A percentile compares a stretch with the other conserved stretches of the same genome.
Conservation (phyloP, 1,140 invertebrate species). For the Piezodorus guildinii region DNA sequence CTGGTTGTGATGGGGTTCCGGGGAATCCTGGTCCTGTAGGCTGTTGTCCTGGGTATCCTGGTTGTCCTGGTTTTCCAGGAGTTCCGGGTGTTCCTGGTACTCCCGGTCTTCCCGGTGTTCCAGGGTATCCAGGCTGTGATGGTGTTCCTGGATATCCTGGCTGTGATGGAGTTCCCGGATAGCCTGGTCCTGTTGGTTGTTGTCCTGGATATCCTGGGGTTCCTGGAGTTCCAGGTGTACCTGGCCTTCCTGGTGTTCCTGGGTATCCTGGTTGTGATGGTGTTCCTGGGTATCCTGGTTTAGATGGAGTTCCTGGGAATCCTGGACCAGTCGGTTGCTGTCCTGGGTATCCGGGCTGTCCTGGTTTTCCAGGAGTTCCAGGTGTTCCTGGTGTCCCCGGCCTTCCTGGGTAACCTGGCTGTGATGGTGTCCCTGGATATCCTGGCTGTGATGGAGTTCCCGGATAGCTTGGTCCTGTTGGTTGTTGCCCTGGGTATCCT, state of each 20-base stretch:
- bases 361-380: conserved; percentile 28
- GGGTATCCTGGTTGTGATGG: conserved; percentile 27
- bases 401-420: conserved; percentile 25
- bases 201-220: conserved; percentile 22
- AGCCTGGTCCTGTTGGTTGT: conserved; percentile 27
- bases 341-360: conserved; percentile 27
- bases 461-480: conserved; percentile 26
- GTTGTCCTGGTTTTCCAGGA: conserved; percentile 28
- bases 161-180: conserved; percentile 23
- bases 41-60: conserved; percentile 26
- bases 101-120: conserved; percentile 27
- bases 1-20: conserved; percentile 26
- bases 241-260: conserved; percentile 28
- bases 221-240: conserved; percentile 23
- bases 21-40: conserved; percentile 27
- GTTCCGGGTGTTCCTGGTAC: conserved; percentile 27
- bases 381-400: conserved; percentile 25
- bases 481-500: conserved; percentile 25
- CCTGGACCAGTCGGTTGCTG: conserved; percentile 22
- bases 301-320: conserved; percentile 22
- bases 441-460: conserved; percentile 30
- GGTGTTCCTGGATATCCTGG: conserved; percentile 35
- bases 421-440: conserved; percentile 30
- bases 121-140: conserved; percentile 17
- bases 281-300: conserved; percentile 27